These are phyloP conservation scores for Nannoperca obscura DNA, from an alignment of 2,797 vertebrate genomes.

Conservation along the genomic window DNA sequence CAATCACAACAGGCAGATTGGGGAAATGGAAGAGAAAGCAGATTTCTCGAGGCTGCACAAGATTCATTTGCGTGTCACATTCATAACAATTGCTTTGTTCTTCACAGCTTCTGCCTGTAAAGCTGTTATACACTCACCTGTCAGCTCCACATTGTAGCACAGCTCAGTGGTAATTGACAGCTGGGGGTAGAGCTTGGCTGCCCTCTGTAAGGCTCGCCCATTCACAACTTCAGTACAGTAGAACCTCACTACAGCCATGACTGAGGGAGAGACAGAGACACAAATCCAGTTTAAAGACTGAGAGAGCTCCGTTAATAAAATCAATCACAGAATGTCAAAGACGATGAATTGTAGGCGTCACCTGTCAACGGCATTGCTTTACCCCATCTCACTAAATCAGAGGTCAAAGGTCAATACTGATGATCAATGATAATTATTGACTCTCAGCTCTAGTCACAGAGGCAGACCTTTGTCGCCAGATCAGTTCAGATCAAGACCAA, in stretches of 20 bases:
- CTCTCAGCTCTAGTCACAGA: not conserved
- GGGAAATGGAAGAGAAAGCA: not conserved
- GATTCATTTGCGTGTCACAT: no score
- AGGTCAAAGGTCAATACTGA: constrained; percentile 22
- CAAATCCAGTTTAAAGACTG: not conserved
- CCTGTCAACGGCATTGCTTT: constrained; percentile 9
- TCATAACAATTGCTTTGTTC: not conserved
- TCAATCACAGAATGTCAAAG: not conserved
- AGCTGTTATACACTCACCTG: constrained; percentile 69
- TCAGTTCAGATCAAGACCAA: constrained; percentile 18
- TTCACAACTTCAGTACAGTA: constrained; percentile 80
- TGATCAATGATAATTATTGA: constrained; percentile 4
- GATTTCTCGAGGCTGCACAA: not conserved
- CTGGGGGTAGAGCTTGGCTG: constrained; percentile 74
- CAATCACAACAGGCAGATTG: not conserved
- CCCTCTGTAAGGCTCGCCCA: constrained; percentile 74
- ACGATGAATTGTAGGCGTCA: not conserved
- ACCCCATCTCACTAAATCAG: not conserved
- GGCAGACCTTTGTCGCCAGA: constrained; percentile 38
- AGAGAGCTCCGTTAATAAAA: not conserved
- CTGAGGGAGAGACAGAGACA: constrained; percentile 54
- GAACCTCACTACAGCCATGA: constrained; percentile 84
- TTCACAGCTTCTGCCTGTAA: not conserved
- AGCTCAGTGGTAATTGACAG: constrained; percentile 80
- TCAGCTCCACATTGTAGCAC: constrained; percentile 88